Percentiles rank a stretch among this genome's conserved stretches.
Evolutionary conservation across 2,888 invertebrate genomes (phyloP).

Genomic region (Exocentrus adspersus): DNA sequence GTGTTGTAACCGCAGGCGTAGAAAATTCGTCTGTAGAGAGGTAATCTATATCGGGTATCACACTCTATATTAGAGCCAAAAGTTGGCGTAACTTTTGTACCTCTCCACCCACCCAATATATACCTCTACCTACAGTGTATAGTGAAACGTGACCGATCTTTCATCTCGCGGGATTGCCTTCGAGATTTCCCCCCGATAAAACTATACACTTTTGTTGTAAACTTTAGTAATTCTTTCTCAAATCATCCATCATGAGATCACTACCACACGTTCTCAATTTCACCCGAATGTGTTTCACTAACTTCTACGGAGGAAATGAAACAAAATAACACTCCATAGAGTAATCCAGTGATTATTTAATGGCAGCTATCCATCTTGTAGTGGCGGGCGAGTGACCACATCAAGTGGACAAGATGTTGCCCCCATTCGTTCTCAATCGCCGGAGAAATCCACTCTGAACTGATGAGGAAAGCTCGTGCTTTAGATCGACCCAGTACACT

Average conservation of each 20-base stretch:
- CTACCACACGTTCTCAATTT: conserved; percentile 59
- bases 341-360: conserved; percentile 52
- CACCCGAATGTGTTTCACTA: conserved; percentile 41
- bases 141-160: conserved; percentile 68
- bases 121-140: conserved; percentile 50
- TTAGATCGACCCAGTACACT: conserved; percentile 13
- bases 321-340: conserved; percentile 45
- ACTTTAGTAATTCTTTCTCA: conserved; percentile 64
- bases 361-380: conserved; percentile 50
- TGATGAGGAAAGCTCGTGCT: conserved; percentile 15
- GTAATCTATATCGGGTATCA: conserved; percentile 35
- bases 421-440: conserved; percentile 31
- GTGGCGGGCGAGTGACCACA: conserved; percentile 43
- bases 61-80: conserved; percentile 41
- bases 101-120: conserved; percentile 40
- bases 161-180: conserved; percentile 65
- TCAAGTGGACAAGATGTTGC: conserved; percentile 48
- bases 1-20: conserved; percentile 20
- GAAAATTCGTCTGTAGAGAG: conserved; percentile 35
- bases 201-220: conserved; percentile 68
- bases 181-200: conserved; percentile 70
- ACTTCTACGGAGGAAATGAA: conserved; percentile 45
- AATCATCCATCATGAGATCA: conserved; percentile 64
- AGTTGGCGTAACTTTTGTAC: conserved; percentile 43
- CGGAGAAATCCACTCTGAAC: conserved; percentile 23